A percentile compares a stretch with the other conserved stretches of the same genome.
These are phyloP conservation scores for Tethya wilhelma DNA, from an alignment of 37 sponge, comb jelly and placozoan species.

Conservation along the genomic window DNA sequence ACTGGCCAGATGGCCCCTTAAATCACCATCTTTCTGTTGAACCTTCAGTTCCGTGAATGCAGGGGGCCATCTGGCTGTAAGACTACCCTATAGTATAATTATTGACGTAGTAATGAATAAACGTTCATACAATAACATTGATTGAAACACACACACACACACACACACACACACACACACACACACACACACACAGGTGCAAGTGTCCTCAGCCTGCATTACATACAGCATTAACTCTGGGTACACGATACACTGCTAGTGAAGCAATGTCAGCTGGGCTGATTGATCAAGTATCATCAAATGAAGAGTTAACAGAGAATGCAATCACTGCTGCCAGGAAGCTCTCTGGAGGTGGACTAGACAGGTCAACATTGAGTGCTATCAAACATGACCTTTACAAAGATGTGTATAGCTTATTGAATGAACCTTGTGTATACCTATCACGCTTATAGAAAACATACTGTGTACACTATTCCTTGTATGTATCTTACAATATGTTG, in stretches of 20 bases:
- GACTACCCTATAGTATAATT: too few species aligned
- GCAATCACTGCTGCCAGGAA: background rate
- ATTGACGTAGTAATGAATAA: background rate
- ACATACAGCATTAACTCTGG: background rate
- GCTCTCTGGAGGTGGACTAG: background rate
- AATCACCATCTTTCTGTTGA: too few species aligned
- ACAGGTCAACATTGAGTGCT: background rate
- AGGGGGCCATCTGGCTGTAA: too few species aligned
- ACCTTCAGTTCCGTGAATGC: too few species aligned
- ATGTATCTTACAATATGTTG: too few species aligned
- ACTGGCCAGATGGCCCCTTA: too few species aligned
- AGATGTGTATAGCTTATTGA: background rate
- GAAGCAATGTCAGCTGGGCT: background rate
- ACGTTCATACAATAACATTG: too few species aligned
- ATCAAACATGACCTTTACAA: conserved; percentile 1
- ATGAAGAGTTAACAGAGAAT: background rate
- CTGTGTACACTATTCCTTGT: too few species aligned
- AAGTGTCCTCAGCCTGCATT: background rate
- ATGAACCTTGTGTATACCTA: background rate
- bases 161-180: too few species aligned
- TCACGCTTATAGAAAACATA: too few species aligned
- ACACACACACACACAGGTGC: too few species aligned
- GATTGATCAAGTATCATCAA: background rate
- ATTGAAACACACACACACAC: too few species aligned
- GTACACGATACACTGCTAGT: background rate